Base-by-base conservation (phyloP, 2,113 vertebrate species). In the Parotia lawesii region DNA sequence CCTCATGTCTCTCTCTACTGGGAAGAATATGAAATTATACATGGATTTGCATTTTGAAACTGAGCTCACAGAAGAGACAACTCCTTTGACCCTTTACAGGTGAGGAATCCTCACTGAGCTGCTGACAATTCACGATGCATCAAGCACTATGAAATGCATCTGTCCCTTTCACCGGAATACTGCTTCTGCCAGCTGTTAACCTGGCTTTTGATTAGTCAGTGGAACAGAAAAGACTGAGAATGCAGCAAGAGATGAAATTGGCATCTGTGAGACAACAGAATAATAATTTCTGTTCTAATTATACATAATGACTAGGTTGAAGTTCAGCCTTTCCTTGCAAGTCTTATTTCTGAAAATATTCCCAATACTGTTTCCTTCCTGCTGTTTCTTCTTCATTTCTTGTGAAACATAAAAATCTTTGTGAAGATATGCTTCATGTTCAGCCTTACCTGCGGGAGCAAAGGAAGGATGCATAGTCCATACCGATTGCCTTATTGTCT, bases 161-260 rank as follows among this genome's bases (percentile, higher is more conserved):
- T 15, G 3, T 9, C 5, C 85, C 10, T 88, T 87, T 33, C 6
- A 3, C 17, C 40, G 20, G 51, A 64, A 44, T 20, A 40, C 6
- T n/a, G 9, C 25, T 84, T 79, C 33, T 86, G 17, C 35, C 31
- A 58, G 47, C 11, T 62, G 29, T 80, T 83, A 83, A 60, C 33
- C 40, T 54, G 31, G 14, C 17, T 91, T 83, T 87, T 56, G 61
- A 38, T 88, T 45, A 58, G n/a, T 28, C 20, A 57, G 8, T 37
- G 80, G 48, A 84, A 86, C 24, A 71, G 22, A 80, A 88, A 84
- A 80, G 22, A n/a, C 42, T 66, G 27, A 73, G 75, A 90, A 92
- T 0, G 0, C 19, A 67, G 14, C 38, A 56, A 66, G 38, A 76
- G 11, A 27, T 65, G 18, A 69, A 85, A 33, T 2, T 73, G 35